Evolutionary conservation across 1,140 invertebrate species (phyloP).

Genomic region (Drosophila asahinai): DNA sequence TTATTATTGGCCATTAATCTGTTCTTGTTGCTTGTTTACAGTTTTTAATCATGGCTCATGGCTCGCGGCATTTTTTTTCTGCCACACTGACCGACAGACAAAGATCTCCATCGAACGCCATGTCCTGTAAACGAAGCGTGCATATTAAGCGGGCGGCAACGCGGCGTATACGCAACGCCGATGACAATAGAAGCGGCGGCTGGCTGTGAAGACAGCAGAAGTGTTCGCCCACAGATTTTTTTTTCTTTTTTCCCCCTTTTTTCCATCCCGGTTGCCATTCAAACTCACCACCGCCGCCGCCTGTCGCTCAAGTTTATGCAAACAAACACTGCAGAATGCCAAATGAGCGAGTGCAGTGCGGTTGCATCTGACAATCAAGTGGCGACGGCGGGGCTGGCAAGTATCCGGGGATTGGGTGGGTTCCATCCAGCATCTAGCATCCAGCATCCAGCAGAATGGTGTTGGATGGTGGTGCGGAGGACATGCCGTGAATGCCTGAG

Average conservation of each 20-base stretch:
- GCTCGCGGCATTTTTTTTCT: background rate
- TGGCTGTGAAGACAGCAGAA: constrained; percentile 21
- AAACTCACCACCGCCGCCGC: background rate
- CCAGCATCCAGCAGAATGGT: background rate
- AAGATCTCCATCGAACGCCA: background rate
- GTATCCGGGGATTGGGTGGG: background rate
- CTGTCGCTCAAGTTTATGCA: constrained; percentile 59
- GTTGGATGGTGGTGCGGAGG: constrained; percentile 10
- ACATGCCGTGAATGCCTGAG: constrained; percentile 40
- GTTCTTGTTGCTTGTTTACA: constrained; percentile 20
- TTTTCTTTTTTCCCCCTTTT: constrained; percentile 36
- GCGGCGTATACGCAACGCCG: constrained; percentile 28
- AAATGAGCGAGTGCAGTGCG: constrained; percentile 64
- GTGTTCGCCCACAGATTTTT: constrained; percentile 17
- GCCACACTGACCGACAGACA: background rate
- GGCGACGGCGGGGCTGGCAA: constrained; percentile 3
- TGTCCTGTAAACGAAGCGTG: constrained; percentile 29
- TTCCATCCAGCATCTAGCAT: no score
- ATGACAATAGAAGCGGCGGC: constrained; percentile 16
- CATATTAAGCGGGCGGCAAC: constrained; percentile 59
- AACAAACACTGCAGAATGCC: constrained; percentile 57
- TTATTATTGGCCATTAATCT: constrained; percentile 4
- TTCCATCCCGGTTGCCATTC: constrained; percentile 3
- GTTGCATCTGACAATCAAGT: constrained; percentile 38
- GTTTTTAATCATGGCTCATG: constrained; percentile 7